Base-by-base conservation (phyloP, 37 sponge, comb jelly and placozoan genomes). In the Bolinopsis microptera region DNA sequence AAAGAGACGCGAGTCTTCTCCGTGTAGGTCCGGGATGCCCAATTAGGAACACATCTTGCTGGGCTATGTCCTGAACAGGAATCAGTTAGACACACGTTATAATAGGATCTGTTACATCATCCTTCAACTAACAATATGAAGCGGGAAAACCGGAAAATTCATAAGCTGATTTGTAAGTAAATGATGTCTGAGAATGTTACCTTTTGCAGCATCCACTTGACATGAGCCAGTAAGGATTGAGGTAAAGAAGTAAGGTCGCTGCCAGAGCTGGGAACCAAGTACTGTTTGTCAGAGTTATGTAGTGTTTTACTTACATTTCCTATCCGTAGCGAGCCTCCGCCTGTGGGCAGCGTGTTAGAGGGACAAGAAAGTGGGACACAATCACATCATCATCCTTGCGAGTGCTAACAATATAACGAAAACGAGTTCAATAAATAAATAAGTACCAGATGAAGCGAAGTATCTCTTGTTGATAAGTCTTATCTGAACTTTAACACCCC, bases 11-110 rank as follows among this genome's bases (percentile, higher is more conserved):
- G 21, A 97, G 83, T 16, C 76, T 93, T 25, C 96, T 90, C 35
- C 95, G 69, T 37, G 83, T 35, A 0, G 97, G 95, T 2, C 97
- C 97, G 37, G 97, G 96, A 28, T 93, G 93, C 13, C 97, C 96
- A 34, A 97, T 92, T 32, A 97, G 94, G 70, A 96, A 97, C 95
- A 97, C 95, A 90, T 97, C 97, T 69, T 97, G 97, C 32, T 94
- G 93, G 2, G 96, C 74, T 31, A 70, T 38, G 90, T 96, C 96
- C 96, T 97, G 37, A 13, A 70, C 23, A 61, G 18, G 9, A 21
- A 61, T 61, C 16, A 21, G 68, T 61, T 61, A 61, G 68, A 18
- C 68, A 61, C 9, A 21, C 68, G 18, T 61, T 21, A 61, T 61
- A n/a, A n/a, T n/a, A n/a, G n/a, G n/a, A n/a, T n/a, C n/a, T n/a